Base-by-base conservation (phyloP, 92 coral and sea anemone genomes). In the Palythoa grandis region DNA sequence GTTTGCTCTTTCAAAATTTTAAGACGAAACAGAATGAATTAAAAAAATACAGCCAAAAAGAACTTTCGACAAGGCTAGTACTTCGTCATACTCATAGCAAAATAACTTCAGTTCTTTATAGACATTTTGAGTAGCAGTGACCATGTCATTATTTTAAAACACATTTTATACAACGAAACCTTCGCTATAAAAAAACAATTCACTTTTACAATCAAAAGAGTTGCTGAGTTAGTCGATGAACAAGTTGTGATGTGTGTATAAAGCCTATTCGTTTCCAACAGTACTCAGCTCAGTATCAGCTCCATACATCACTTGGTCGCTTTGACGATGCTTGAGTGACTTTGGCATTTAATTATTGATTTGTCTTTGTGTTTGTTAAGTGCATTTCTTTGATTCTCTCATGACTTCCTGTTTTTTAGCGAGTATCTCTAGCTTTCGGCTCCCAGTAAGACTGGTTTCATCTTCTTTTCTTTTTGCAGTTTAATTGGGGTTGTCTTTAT, bases 271-370 rank as follows among this genome's bases (percentile, higher is more conserved):
- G 2, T 69, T 69, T 68, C 17, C 25, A 11, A 69, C 5, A 29
- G 19, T 25, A n/a, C 29, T 65, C 9, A 43, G 35, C 29, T 65
- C 9, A 43, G 35, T 29, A 29, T 13, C 47, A 29, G 40, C 24
- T 69, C 74, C 8, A 25, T 69, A 16, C 50, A 43, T 25, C 14
- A 3, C 72, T 43, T 25, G 47, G 74, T 80, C 85, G 65, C 85
- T 80, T 80, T 80, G 85, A 65, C 85, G 61, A 74, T 80, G 85
- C 74, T 80, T 24, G 43, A 66, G 47, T 52, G 60, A 80, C 73
- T 80, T 24, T 66, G 85, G 85, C 66, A 80, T 80, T 80, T 63
- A 48, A 80, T 80, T 80, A 80, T 80, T 80, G 56, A 80, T 80
- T 68, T 50, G 61, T 48, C 58, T 38, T 43, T 80, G 85, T 67